Percentiles rank a stretch among this genome's conserved stretches.
These are phyloP conservation scores for Tachycineta bicolor DNA, from an alignment of 2,113 vertebrate genomes.

Conservation along the genomic window DNA sequence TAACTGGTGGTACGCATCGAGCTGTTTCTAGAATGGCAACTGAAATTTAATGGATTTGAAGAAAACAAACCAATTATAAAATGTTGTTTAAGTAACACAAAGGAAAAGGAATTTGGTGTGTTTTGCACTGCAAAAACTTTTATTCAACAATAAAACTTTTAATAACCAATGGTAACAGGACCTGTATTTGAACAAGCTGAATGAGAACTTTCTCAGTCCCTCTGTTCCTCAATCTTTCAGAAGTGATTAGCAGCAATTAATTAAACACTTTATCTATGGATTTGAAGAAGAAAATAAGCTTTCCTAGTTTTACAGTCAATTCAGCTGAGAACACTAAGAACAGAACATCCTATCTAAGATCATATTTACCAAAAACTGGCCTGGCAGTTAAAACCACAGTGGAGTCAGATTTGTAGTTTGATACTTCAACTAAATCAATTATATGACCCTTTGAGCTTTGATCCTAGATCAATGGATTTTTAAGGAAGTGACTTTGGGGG, in stretches of 20 bases:
- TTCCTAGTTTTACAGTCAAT: neutral
- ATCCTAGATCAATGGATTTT: neutral
- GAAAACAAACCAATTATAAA: neutral
- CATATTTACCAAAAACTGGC: neutral
- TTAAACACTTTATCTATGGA: neutral
- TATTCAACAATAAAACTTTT: neutral
- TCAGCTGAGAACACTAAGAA: neutral
- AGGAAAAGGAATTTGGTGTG: neutral
- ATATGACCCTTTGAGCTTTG: neutral
- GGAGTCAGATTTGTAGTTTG: neutral
- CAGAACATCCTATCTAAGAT: neutral
- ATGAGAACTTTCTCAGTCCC: neutral
- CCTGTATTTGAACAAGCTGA: neutral
- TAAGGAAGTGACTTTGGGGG: neutral
- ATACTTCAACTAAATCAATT: neutral
- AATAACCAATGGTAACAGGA: neutral
- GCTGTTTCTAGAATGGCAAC: neutral
- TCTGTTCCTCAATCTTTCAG: neutral
- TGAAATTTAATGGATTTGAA: neutral
- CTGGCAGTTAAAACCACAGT: neutral
- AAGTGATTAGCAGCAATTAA: neutral
- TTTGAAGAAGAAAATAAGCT: neutral
- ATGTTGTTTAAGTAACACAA: neutral
- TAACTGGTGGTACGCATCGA: neutral
- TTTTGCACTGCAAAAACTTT: neutral